Conservation (phyloP, 2,888 invertebrate species). For the Caenorhabditis auriculariae region DNA sequence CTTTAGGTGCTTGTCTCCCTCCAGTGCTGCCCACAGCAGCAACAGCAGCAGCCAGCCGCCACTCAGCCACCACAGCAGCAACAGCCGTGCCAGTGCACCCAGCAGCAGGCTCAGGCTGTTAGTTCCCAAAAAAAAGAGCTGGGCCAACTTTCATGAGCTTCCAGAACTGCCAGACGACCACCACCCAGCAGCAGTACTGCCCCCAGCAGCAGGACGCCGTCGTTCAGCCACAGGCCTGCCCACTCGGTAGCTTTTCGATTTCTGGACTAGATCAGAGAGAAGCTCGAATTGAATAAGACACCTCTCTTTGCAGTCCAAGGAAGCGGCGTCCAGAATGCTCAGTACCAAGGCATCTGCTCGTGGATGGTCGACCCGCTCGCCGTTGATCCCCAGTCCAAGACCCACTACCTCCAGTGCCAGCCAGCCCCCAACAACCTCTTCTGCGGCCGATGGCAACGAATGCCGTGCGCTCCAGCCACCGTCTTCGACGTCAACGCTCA, state of each 20-base stretch:
- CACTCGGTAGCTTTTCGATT: conserved; percentile 40
- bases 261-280: no score
- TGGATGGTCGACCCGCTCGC: conserved; percentile 64
- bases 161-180: conserved; percentile 55
- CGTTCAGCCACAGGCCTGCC: conserved; percentile 61
- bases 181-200: conserved; percentile 61
- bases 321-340: conserved; percentile 55
- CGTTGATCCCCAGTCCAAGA: conserved; percentile 50
- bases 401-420: conserved; percentile 60
- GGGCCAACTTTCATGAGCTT: background rate
- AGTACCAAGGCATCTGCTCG: conserved; percentile 62
- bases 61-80: conserved; percentile 28
- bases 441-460: conserved; percentile 61
- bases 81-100: conserved; percentile 28
- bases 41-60: conserved; percentile 10
- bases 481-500: conserved; percentile 58
- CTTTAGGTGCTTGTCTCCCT: conserved; percentile 40
- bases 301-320: conserved; percentile 52
- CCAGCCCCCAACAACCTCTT: conserved; percentile 61
- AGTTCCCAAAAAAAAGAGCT: conserved; percentile 8
- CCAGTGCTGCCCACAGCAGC: conserved; percentile 43
- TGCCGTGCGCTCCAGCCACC: conserved; percentile 63
- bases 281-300: no score
- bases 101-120: conserved; percentile 20
- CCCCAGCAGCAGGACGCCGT: conserved; percentile 51